A percentile compares a stretch with the other conserved stretches of the same genome.
Conservation (phyloP, 2,888 invertebrate species). For the Andricus curvator region DNA sequence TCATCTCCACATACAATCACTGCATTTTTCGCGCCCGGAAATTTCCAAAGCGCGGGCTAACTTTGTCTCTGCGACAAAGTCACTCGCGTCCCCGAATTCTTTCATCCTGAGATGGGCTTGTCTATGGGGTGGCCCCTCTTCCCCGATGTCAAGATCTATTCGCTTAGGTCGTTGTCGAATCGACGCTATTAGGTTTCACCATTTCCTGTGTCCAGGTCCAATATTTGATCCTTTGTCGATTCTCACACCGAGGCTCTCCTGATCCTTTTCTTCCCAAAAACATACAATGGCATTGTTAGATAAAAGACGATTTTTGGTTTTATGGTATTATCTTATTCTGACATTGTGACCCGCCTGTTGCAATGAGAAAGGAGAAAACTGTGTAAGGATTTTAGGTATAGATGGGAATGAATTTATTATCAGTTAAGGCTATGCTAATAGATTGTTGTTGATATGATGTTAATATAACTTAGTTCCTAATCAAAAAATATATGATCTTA, state of each 20-base stretch:
- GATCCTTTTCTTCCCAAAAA: neutral
- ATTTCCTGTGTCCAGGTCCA: slow-evolving; percentile 24
- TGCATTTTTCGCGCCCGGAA: slow-evolving; percentile 40
- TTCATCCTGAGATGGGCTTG: slow-evolving; percentile 1
- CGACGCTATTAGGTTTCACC: neutral
- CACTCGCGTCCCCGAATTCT: slow-evolving; percentile 44
- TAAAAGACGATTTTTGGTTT: neutral
- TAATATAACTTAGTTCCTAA: no score
- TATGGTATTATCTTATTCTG: neutral
- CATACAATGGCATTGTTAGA: slow-evolving; percentile 1
- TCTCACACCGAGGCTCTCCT: neutral
- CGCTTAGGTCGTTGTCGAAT: neutral
- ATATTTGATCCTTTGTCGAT: slow-evolving; percentile 16
- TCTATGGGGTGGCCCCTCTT: no score
- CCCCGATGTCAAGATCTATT: slow-evolving; percentile 10
- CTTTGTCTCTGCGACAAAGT: slow-evolving; percentile 52
- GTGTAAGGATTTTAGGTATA: no score
- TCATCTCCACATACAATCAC: slow-evolving; percentile 56
- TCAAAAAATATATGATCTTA: no score
- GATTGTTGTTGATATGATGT: no score
- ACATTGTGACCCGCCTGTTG: neutral
- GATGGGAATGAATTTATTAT: no score
- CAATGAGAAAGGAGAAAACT: neutral
- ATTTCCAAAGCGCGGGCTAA: slow-evolving; percentile 9
- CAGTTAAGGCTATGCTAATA: no score